phyloP scores from a whole-genome alignment of 2,888 invertebrate genomes.

The Campoplex nolae region DNA sequence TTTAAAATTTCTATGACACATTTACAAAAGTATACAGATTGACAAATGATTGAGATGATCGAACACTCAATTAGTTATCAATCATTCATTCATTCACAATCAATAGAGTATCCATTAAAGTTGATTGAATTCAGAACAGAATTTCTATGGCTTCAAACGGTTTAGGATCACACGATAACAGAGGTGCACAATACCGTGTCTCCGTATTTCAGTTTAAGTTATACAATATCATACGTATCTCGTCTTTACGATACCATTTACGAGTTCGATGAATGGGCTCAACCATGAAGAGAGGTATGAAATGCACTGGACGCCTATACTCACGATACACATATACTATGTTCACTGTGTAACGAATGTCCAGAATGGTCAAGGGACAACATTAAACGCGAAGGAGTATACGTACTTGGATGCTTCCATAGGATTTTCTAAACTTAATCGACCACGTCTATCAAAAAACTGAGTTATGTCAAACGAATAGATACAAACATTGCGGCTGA shows the following conservation, averaged over 20 bases:
- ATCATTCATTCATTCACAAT: neutral
- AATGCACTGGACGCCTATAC: neutral
- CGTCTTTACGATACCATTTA: slow-evolving; percentile 65
- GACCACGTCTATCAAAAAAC: neutral
- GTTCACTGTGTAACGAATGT: slow-evolving; percentile 2
- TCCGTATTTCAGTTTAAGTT: slow-evolving; percentile 18
- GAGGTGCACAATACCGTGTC: slow-evolving; percentile 4
- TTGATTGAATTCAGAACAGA: neutral
- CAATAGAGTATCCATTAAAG: neutral
- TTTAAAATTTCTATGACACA: neutral
- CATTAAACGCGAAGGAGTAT: slow-evolving; percentile 7
- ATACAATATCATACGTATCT: slow-evolving; percentile 16
- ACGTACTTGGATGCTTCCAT: neutral
- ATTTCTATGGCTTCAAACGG: neutral
- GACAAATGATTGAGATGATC: neutral
- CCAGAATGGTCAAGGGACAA: slow-evolving; percentile 22
- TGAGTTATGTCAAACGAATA: neutral
- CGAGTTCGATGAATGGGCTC: slow-evolving; percentile 62
- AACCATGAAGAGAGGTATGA: neutral
- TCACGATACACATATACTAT: slow-evolving; percentile 9
- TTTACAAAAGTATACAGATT: neutral
- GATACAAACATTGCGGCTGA: too few species aligned
- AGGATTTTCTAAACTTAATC: slow-evolving; percentile 6
- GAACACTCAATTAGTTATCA: neutral
- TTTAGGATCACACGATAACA: neutral